Percentiles rank a stretch among this genome's conserved stretches.
Conservation (phyloP, 1,140 invertebrate genomes). For the Fopius arisanus region DNA sequence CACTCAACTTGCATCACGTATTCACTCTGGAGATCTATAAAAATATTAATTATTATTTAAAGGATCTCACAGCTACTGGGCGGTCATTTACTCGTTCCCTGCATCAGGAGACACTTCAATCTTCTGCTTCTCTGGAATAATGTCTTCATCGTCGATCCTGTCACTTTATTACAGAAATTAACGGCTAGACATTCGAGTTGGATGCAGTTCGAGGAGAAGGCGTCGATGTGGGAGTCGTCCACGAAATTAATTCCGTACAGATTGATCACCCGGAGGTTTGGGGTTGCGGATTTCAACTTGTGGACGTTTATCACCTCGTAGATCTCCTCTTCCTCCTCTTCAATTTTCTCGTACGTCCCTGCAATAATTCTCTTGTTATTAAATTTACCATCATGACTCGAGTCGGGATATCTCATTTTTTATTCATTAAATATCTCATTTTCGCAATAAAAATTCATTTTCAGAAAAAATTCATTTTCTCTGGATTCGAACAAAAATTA, state of each 20-base stretch:
- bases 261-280: constrained; percentile 94
- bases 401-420: too few relatives aligned
- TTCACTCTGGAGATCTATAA: constrained; percentile 89
- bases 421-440: too few relatives aligned
- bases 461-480: too few relatives aligned
- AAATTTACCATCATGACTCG: background rate
- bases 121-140: constrained; percentile 93
- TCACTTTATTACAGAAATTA: constrained; percentile 96
- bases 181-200: constrained; percentile 96
- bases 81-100: constrained; percentile 92
- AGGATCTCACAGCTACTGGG: too few relatives aligned
- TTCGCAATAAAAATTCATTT: too few relatives aligned
- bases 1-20: constrained; percentile 95
- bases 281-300: constrained; percentile 95
- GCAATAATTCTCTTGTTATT: constrained; percentile 29
- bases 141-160: constrained; percentile 94
- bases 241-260: constrained; percentile 98
- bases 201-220: constrained; percentile 93
- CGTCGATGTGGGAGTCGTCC: constrained; percentile 98
- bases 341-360: constrained; percentile 98
- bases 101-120: constrained; percentile 91
- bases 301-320: constrained; percentile 99
- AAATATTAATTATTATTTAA: too few relatives aligned
- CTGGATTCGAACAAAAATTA: too few relatives aligned
- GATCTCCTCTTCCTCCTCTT: constrained; percentile 99